phyloP scores from a whole-genome alignment of 2,113 vertebrate genomes.

The Gobiocypris rarus region DNA sequence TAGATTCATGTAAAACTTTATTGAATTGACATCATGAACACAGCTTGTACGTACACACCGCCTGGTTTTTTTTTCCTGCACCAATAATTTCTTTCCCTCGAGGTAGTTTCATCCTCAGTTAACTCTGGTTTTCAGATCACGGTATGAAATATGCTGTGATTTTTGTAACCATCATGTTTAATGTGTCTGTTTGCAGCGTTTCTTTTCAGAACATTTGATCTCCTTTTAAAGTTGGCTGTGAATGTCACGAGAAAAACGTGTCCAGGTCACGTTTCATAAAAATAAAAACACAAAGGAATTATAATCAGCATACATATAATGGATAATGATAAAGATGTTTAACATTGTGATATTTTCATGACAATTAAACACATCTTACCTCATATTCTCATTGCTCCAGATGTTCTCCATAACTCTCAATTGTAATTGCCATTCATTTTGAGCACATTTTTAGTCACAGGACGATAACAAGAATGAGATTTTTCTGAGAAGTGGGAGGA shows the following conservation, averaged over 20 bases:
- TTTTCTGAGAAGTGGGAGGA: background rate
- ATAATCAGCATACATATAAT: background rate
- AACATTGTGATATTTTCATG: background rate
- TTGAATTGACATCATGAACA: slow-evolving; percentile 42
- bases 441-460: background rate
- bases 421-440: background rate
- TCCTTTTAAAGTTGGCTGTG: background rate
- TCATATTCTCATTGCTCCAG: background rate
- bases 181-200: background rate
- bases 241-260: background rate
- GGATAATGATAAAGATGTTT: background rate
- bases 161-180: background rate
- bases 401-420: no score
- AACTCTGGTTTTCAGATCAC: background rate
- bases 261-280: background rate
- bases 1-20: slow-evolving; percentile 38
- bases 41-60: slow-evolving; percentile 3
- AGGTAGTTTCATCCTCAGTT: slow-evolving; percentile 22
- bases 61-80: background rate
- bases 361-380: background rate
- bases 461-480: background rate
- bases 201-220: background rate
- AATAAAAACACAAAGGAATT: background rate
- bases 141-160: background rate
- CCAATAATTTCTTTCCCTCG: background rate